Evolutionary conservation across 2,113 vertebrate genomes (phyloP).

Genomic region (Dolichallabes microphthalmus): DNA sequence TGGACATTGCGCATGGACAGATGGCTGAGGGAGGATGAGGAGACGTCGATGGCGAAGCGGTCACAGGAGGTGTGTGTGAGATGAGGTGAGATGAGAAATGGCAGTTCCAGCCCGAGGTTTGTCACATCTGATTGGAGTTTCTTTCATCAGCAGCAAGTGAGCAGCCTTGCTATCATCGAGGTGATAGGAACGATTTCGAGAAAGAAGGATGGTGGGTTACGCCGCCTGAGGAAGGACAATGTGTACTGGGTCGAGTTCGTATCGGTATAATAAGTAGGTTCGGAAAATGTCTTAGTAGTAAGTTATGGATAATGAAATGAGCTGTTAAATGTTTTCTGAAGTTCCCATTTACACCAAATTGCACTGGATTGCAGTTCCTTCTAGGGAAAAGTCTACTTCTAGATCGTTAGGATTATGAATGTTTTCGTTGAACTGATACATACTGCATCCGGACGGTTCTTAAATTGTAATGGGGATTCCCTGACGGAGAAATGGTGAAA

Average conservation of each 20-base stretch:
- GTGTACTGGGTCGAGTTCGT: not conserved
- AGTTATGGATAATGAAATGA: not conserved
- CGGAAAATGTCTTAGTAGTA: not conserved
- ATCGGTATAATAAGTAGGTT: not conserved
- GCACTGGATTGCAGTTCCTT: not conserved
- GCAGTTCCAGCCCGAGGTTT: constrained; percentile 26
- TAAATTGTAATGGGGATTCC: not conserved
- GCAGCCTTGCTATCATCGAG: not conserved
- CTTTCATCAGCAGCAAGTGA: not conserved
- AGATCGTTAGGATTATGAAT: not conserved
- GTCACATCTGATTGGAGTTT: constrained; percentile 37
- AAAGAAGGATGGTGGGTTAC: not conserved
- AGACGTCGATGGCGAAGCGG: not conserved
- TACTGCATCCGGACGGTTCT: not conserved
- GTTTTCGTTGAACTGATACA: not conserved
- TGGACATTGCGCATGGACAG: constrained; percentile 22
- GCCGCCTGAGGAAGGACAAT: not conserved
- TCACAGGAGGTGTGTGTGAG: constrained; percentile 26
- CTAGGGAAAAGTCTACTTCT: not conserved
- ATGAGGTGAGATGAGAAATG: constrained; percentile 38
- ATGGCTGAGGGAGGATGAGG: constrained; percentile 36
- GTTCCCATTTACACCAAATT: not conserved
- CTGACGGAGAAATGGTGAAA: not conserved
- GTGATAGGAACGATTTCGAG: not conserved
- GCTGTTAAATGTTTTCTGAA: not conserved